Evolutionary conservation across 1,140 invertebrate genomes (phyloP).

Genomic region (Bombus sibiricus): DNA sequence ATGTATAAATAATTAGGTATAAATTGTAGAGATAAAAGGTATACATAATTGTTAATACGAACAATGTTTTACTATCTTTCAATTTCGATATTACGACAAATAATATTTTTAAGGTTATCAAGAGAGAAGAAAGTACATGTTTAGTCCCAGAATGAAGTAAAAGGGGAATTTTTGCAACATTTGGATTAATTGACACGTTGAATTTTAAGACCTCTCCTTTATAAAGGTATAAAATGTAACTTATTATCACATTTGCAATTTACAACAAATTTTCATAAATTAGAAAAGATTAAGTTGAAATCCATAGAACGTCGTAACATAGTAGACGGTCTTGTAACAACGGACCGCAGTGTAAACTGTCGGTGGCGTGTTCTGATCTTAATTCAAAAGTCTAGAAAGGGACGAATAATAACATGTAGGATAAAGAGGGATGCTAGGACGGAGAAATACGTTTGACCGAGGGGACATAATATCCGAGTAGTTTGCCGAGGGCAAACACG

Average conservation of each 20-base stretch:
- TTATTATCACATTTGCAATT: background rate
- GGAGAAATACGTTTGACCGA: background rate
- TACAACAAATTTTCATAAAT: no score
- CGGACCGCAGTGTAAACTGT: background rate
- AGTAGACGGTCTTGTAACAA: background rate
- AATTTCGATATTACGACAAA: no score
- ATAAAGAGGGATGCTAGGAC: background rate
- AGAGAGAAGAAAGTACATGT: background rate
- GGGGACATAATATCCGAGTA: background rate
- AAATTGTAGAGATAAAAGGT: no score
- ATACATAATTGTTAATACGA: no score
- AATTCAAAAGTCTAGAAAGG: background rate
- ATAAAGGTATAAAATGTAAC: background rate
- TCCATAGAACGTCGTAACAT: background rate
- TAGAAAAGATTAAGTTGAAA: background rate
- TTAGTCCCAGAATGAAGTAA: background rate
- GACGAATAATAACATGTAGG: background rate
- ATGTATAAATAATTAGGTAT: no score
- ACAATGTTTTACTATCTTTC: no score
- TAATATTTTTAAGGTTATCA: no score
- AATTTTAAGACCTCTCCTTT: background rate
- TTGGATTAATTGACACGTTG: background rate
- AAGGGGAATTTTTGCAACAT: background rate
- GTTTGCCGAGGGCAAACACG: slow-evolving; percentile 4
- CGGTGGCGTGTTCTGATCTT: background rate